These are phyloP conservation scores for Sclerurus mexicanus DNA, from an alignment of 2,113 vertebrate genomes.

Conservation along the genomic window DNA sequence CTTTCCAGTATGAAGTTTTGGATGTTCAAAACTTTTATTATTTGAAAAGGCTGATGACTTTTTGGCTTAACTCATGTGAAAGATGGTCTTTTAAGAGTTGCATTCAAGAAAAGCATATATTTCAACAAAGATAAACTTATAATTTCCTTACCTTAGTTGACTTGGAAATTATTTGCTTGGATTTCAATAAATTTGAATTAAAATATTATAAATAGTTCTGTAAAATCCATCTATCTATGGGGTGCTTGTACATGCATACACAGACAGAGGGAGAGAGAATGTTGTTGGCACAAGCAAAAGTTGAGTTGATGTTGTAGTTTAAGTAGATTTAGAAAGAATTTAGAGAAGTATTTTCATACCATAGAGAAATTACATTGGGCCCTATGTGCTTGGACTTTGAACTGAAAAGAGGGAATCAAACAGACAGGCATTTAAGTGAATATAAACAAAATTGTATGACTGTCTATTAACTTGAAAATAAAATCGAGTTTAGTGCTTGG, in stretches of 20 bases:
- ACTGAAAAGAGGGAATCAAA: background rate
- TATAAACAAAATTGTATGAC: background rate
- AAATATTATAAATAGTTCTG: background rate
- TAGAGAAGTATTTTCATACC: background rate
- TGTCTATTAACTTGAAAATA: background rate
- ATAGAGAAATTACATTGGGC: background rate
- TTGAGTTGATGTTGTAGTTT: background rate
- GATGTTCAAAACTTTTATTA: background rate
- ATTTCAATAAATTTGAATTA: background rate
- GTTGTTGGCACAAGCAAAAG: background rate
- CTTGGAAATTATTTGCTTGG: background rate
- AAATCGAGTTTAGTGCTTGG: background rate
- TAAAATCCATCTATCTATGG: background rate
- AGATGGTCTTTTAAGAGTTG: background rate
- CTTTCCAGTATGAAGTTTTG: background rate
- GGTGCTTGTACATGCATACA: background rate
- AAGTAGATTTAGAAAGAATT: background rate
- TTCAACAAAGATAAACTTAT: background rate
- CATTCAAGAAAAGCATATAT: background rate
- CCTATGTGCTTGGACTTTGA: background rate
- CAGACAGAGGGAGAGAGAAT: background rate
- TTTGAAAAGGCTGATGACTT: background rate
- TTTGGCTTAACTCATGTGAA: background rate
- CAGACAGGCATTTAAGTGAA: background rate
- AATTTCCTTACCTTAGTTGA: background rate